Evolutionary conservation across 2,113 vertebrate genomes (phyloP), one percentile per base, ranked within the genome.

Genomic region (Cinclus cinclus): DNA sequence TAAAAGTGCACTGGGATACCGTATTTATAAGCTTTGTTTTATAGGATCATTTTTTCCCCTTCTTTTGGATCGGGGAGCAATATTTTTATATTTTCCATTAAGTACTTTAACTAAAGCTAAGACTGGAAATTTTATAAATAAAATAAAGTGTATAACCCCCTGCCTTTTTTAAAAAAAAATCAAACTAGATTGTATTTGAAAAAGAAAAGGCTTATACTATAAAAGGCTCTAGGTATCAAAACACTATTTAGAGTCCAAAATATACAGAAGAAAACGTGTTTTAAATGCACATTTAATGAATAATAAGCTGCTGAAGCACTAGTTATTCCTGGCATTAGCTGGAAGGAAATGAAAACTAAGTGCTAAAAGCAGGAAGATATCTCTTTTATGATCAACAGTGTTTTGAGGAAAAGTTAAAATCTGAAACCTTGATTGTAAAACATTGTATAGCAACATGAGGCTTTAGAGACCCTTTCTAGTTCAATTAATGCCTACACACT

Each of bases 201-300:
- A 94, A 81, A 92, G 56, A 90, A 81, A 41, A 42, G 7, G 1
- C 55, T 94, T 92, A 60, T 33, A 59, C 42, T 88, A 37, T 88
- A 95, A 96, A 96, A 95, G 79, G 50, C 71, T 92, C 53, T 91
- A 89, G 46, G 85, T 89, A 97, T 96, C 90, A 87, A 85, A 97
- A 95, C 81, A 85, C 22, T 95, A 77, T 62, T 86, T 79, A 86
- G 82, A 92, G 75, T 97, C 97, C 97, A 98, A 98, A 96, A 86
- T 85, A 98, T 69, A 98, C 97, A 98, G 86, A 95, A 77, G 87
- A 84, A 92, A 97, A 98, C 93, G 97, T 98, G 96, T 97, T 98
- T 97, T 93, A 97, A 98, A 97, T 97, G 94, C 97, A 81, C 86
- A 95, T 97, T 98, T 98, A 98, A 98, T 98, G 97, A 98, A 96